These are phyloP conservation scores for Melanotus villosus DNA, from an alignment of 2,888 invertebrate genomes.

Conservation along the genomic window DNA sequence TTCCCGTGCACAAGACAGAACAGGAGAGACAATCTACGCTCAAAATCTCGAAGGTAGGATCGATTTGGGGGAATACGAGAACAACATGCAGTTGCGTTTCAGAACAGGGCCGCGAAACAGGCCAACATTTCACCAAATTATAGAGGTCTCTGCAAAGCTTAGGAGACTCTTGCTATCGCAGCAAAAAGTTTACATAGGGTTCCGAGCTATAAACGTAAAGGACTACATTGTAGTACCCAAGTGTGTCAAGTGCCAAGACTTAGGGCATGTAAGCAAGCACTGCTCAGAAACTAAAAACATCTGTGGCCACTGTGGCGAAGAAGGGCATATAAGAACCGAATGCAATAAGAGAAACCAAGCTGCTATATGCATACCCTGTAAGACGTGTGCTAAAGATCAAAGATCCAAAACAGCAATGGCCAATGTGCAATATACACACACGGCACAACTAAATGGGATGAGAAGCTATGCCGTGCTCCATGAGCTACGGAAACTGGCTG, in stretches of 20 bases:
- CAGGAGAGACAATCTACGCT: slow-evolving; percentile 5
- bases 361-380: background rate
- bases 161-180: background rate
- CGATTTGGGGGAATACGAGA: background rate
- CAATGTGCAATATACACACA: no score
- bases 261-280: slow-evolving; percentile 19
- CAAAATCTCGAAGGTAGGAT: slow-evolving; percentile 24
- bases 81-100: slow-evolving; percentile 23
- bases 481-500: no score
- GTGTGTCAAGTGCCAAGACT: slow-evolving; percentile 17
- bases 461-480: no score
- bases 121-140: slow-evolving; percentile 21
- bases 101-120: slow-evolving; percentile 30
- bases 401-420: no score
- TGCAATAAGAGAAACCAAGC: background rate
- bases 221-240: slow-evolving; percentile 21
- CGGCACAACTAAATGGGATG: no score
- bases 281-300: background rate
- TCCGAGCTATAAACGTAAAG: background rate
- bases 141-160: background rate
- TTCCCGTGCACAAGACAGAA: no score
- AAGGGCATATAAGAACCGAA: background rate
- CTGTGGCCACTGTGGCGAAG: background rate
- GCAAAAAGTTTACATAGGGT: slow-evolving; percentile 18
- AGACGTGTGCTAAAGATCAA: background rate